Base-by-base conservation (phyloP, 2,888 invertebrate genomes). In the Alviniconcha strummeri region DNA sequence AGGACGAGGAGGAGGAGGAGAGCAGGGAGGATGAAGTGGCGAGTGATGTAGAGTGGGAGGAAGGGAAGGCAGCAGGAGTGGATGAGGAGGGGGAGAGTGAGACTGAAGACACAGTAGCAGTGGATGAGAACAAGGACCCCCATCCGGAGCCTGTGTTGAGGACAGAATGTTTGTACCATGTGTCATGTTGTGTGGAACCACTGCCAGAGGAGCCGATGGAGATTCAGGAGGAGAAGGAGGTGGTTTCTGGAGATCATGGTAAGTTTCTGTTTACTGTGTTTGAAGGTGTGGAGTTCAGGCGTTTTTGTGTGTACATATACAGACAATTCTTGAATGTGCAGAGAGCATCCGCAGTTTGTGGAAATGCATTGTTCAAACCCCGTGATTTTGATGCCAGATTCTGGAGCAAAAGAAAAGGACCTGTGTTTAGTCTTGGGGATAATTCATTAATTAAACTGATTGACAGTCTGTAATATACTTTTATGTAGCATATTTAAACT, bases 101-200 rank as follows among this genome's bases (percentile, higher is more conserved):
- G 8, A 57, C 55, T 54, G 72, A 80, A 36, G 69, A 71, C 74
- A 78, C 64, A 72, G 80, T 72, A 67, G 77, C 19, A n/a, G 75
- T 52, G 19, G 82, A 82, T 15, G 82, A 82, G n/a, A 19, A 36
- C n/a, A 55, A 56, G 9, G 82, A 82, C 56, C 82, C 82, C 15
- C 77, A 77, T 36, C 82, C 82, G 9, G 67, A 60, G 4, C 84
- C 85, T 55, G 86, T 88, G 79, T 86, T 91, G 81, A 86, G 88
- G 80, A 90, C 91, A 55, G 90, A 90, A 75, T 88, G 88, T 84
- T 83, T 88, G 79, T 90, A 91, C 85, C 87, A 88, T 85, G 89
- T 91, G 75, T 88, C 89, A 5, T 89, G 85, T 64, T 80, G 74
- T 76, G 82, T 82, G 52, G 80, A 82, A 19, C 0, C 75, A 36